Evolutionary conservation across 2,797 vertebrate genomes (phyloP), one percentile per base, ranked within the genome.

Genomic region (Bufotes viridis): DNA sequence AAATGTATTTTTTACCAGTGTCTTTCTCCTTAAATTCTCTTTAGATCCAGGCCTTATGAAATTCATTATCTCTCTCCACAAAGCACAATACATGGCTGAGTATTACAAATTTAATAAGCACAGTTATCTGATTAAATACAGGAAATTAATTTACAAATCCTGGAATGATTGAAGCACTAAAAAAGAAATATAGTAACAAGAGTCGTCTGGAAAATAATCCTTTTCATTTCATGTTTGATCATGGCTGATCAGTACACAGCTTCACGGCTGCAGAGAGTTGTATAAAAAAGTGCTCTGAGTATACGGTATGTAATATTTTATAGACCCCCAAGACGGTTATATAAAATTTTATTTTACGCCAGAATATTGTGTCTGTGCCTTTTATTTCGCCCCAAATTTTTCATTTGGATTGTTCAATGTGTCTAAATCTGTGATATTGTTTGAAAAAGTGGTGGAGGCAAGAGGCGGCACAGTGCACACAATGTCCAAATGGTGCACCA

Each of bases 141-240:
- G 87, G 82, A 88, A 88, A 88, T 88, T 85, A 88, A 88, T 84
- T 88, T 88, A 88, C 55, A 75, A 88, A 81, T 63, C 74, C 78
- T 75, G 51, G 80, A 79, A 79, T 55, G 60, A 79, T 79, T 75
- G 51, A 72, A 24, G 24, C 79, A 74, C 65, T 87, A 69, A 83
- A 85, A 49, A 85, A 83, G 58, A 74, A 78, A 72, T 81, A 60
- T 61, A 81, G 65, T 72, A 74, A 69, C 70, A 65, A 87, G 70
- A 75, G 24, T 6, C 69, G 29, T 81, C 76, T 81, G 55, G 65
- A 81, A 81, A 85, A 53, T 57, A 88, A 88, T 88, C 65, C 29
- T 72, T 81, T 42, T 74, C 60, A 78, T 81, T 61, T 65, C n/a
- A 75, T 88, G 67, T 74, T 65, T 81, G 34, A 80, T 85, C 87